Evolutionary conservation across 2,888 invertebrate genomes (phyloP).

Genomic region (Pharmacophagus antenor): DNA sequence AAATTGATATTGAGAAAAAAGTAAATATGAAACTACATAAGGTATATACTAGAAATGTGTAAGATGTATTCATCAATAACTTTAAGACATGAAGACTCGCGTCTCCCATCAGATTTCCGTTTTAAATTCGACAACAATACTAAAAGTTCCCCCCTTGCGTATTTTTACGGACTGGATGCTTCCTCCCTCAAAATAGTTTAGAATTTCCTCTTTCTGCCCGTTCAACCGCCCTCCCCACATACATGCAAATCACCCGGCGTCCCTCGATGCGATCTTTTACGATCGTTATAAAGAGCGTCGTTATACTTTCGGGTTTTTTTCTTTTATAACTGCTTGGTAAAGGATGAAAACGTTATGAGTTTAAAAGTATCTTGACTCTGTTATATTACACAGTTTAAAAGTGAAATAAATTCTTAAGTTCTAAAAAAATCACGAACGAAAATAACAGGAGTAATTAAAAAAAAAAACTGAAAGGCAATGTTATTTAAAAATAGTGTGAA

Average conservation of each 20-base stretch:
- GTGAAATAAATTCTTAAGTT: no score
- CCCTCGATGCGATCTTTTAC: constrained; percentile 46
- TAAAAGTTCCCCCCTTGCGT: constrained; percentile 29
- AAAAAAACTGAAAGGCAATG: no score
- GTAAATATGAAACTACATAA: neutral
- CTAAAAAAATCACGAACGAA: no score
- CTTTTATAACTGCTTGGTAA: neutral
- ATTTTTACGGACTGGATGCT: constrained; percentile 28
- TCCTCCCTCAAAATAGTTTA: constrained; percentile 31
- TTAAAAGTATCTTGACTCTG: neutral
- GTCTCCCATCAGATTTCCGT: constrained; percentile 18
- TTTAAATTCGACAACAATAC: constrained; percentile 32
- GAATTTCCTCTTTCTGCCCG: constrained; percentile 27
- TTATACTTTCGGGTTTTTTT: neutral
- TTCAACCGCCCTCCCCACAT: constrained; percentile 30
- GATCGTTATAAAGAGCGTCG: constrained; percentile 56
- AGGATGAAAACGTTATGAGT: neutral
- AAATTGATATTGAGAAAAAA: no score
- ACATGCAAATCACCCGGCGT: constrained; percentile 57
- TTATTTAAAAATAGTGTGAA: no score
- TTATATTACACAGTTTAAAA: no score
- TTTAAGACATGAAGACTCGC: constrained; percentile 16
- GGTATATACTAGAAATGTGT: constrained; percentile 25
- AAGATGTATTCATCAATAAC: constrained; percentile 20
- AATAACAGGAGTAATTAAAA: no score